phyloP scores from a whole-genome alignment of 2,888 invertebrate genomes.

The Athetis lepigone region DNA sequence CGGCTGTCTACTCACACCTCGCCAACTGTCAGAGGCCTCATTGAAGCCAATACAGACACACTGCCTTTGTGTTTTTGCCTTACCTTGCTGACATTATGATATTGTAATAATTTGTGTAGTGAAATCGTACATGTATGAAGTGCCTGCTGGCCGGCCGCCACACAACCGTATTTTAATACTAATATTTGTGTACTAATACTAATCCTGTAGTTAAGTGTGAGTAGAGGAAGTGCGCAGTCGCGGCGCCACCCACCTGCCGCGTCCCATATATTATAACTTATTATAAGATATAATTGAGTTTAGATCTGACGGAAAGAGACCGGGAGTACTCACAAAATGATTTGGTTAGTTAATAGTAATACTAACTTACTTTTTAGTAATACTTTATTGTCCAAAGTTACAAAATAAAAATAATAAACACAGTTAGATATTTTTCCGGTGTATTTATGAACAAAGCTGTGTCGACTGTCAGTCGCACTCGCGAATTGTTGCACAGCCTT shows the following conservation, averaged over 20 bases:
- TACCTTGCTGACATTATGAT: background rate
- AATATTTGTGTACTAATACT: conserved; percentile 4
- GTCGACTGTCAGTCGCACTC: no score
- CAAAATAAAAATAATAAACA: no score
- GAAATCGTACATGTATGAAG: conserved; percentile 16
- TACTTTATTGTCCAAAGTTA: no score
- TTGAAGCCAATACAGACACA: background rate
- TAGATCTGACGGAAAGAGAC: no score
- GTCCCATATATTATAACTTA: no score
- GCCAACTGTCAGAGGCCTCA: background rate
- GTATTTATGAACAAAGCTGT: no score
- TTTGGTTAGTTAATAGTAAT: no score
- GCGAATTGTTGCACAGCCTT: no score
- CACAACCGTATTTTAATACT: background rate
- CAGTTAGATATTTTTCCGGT: no score
- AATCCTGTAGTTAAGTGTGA: conserved; percentile 5
- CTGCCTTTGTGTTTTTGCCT: background rate
- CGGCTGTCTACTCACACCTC: background rate
- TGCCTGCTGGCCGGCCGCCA: conserved; percentile 31
- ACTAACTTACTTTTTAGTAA: no score
- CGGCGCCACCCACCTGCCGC: background rate
- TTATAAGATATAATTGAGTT: no score
- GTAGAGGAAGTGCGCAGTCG: conserved; percentile 3
- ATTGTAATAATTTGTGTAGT: background rate
- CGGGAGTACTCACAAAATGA: no score